phyloP scores from a whole-genome alignment of 2,113 vertebrate genomes.

The Columba livia region DNA sequence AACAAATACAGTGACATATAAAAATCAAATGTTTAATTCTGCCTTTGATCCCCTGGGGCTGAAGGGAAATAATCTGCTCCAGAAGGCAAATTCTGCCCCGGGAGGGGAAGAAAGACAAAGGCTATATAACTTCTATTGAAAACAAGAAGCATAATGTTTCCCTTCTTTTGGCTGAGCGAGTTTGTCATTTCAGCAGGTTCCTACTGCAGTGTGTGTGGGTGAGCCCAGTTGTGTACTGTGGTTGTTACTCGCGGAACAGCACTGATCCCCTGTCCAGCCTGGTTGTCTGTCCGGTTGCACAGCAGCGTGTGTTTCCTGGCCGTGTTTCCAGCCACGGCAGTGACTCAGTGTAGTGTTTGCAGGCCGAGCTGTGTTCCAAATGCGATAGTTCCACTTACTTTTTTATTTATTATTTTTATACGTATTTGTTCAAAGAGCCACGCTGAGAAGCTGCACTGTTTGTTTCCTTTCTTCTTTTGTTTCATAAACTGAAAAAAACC shows the following conservation, averaged over 20 bases:
- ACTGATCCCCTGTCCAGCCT: background rate
- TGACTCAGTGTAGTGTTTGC: constrained; percentile 51
- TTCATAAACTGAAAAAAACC: constrained; percentile 64
- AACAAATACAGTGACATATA: background rate
- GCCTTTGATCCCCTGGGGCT: background rate
- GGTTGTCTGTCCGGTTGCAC: constrained; percentile 18
- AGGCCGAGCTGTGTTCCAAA: constrained; percentile 51
- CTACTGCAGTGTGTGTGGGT: background rate
- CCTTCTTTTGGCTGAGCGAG: background rate
- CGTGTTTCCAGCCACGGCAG: constrained; percentile 4
- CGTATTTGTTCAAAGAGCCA: constrained; percentile 47
- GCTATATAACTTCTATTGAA: background rate
- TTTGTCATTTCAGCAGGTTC: background rate
- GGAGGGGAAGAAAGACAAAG: background rate
- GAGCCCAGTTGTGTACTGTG: background rate
- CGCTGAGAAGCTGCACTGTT: constrained; percentile 54
- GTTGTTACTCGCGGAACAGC: background rate
- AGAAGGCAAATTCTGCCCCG: background rate
- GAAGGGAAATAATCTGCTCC: background rate
- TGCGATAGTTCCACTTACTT: constrained; percentile 31
- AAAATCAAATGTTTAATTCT: background rate
- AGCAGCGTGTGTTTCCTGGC: constrained; percentile 37
- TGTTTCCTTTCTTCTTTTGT: constrained; percentile 69
- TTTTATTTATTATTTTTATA: constrained; percentile 49
- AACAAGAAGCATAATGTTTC: background rate